These are phyloP conservation scores for Monoplex corrugatus DNA, from an alignment of 2,888 invertebrate genomes.

Conservation along the genomic window DNA sequence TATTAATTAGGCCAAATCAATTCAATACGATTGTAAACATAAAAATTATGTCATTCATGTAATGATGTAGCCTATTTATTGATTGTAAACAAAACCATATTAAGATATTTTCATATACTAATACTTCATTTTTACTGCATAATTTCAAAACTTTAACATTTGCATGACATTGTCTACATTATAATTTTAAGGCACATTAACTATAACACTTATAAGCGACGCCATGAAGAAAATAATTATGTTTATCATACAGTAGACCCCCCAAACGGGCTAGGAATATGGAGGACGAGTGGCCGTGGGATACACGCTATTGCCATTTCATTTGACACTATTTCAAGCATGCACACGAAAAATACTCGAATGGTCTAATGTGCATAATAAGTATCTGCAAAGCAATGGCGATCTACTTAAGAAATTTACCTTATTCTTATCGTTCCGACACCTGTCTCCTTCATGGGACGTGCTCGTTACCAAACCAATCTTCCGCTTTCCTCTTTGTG, in stretches of 20 bases:
- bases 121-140: too few species aligned
- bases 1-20: too few species aligned
- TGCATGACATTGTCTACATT: too few species aligned
- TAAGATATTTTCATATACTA: too few species aligned
- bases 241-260: background rate
- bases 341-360: background rate
- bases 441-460: conserved; percentile 30
- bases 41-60: too few species aligned
- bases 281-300: conserved; percentile 22
- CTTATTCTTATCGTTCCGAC: conserved; percentile 15
- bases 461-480: background rate
- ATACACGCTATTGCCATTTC: background rate
- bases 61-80: too few species aligned
- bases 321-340: conserved; percentile 5
- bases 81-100: too few species aligned
- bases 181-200: background rate
- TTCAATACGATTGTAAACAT: too few species aligned
- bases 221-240: conserved; percentile 37
- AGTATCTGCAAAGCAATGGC: background rate
- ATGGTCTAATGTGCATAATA: background rate
- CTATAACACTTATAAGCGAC: background rate
- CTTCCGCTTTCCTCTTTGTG: conserved; percentile 35
- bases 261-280: conserved; percentile 48
- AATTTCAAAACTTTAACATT: too few species aligned
- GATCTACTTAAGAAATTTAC: background rate